These are phyloP conservation scores for Tympanuchus pallidicinctus DNA, from an alignment of 2,113 vertebrate species.

Conservation along the genomic window DNA sequence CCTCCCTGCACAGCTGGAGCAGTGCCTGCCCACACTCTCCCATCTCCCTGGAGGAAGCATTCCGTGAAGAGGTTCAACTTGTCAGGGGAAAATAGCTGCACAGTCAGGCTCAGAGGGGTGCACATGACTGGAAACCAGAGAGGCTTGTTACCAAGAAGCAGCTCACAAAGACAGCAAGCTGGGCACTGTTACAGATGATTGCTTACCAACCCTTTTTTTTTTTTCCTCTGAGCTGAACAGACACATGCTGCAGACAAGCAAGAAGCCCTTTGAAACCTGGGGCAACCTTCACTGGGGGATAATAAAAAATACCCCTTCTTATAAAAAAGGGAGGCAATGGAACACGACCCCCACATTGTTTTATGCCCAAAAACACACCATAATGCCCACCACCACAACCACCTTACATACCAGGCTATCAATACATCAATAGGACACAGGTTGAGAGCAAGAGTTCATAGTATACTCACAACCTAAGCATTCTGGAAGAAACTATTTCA, in stretches of 20 bases:
- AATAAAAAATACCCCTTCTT: neutral
- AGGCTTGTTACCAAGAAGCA: neutral
- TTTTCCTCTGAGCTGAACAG: neutral
- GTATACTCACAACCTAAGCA: neutral
- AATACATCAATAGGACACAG: neutral
- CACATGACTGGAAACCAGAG: neutral
- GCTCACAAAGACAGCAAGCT: neutral
- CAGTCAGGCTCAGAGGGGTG: neutral
- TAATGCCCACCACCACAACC: neutral
- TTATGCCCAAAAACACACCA: neutral
- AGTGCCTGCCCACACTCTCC: neutral
- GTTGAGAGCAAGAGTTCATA: neutral
- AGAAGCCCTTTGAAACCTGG: slow-evolving; percentile 1
- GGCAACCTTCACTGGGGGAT: neutral
- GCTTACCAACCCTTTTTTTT: neutral
- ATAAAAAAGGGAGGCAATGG: neutral
- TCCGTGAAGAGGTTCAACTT: neutral
- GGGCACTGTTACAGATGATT: neutral
- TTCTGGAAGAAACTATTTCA: neutral
- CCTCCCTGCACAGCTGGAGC: accelerated
- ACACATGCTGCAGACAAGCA: neutral
- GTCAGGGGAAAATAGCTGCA: neutral
- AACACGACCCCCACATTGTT: neutral
- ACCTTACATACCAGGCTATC: neutral
- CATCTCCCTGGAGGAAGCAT: neutral